Evolutionary conservation across 2,888 invertebrate genomes (phyloP), one percentile per base, ranked within the genome.

Genomic region (Ectemnius cavifrons): DNA sequence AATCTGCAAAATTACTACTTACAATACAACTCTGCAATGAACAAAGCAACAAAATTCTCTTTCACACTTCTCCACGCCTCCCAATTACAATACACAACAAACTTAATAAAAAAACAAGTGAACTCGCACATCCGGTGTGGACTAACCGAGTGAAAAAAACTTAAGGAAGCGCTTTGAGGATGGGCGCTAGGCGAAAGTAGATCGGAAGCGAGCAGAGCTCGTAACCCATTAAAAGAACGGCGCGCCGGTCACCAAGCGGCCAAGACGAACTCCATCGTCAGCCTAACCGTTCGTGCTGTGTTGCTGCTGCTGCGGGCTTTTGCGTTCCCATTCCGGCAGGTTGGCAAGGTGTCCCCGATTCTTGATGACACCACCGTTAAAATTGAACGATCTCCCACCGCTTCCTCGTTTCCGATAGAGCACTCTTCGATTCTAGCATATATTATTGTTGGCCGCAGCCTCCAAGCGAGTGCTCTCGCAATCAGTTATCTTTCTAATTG

Each of bases 311-410:
- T 52, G 63, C 60, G 66, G 71, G 46, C 71, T 73, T 74, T 69
- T 56, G 52, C 66, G 71, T 79, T 79, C 79, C 68, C 79, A 74
- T 79, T 84, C 65, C 16, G 65, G 67, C 71, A 73, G 67, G 71
- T 76, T 76, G 70, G 37, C 63, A 75, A 83, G 69, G 75, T 75
- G 74, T 81, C 79, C 79, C 56, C 77, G 71, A 75, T 76, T 81
- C 79, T 46, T 71, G 28, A 18, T 67, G 52, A 45, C 74, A 72
- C 70, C 77, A 70, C 66, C 73, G 70, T 63, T 64, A 23, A 60
- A 67, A 79, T 75, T 63, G 75, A 73, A 52, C 75, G 57, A 71
- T 78, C 77, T 59, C 47, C 49, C n/a, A 52, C 62, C 66, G 66
- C 77, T 78, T 81, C 75, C 77, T 61, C 16, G 11, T 75, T 70